These are phyloP conservation scores for Phthorimaea operculella DNA, from an alignment of 1,140 invertebrate genomes.

Conservation along the genomic window DNA sequence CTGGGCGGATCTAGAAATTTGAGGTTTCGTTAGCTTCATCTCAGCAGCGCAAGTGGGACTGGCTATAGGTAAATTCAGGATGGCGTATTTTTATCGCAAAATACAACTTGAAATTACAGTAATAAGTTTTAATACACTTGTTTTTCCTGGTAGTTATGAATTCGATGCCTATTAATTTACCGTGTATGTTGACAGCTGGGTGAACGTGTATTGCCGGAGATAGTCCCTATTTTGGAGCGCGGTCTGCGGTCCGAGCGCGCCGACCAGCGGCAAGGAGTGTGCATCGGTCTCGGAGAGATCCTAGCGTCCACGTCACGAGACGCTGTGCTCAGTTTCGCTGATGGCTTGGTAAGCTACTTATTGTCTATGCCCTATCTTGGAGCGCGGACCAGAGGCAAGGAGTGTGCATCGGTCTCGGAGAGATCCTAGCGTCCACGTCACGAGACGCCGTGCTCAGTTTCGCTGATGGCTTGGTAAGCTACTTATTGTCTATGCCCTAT, in stretches of 20 bases:
- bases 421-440: conserved; percentile 97
- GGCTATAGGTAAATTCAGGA: too few species aligned
- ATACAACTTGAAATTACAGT: too few species aligned
- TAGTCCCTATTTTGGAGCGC: conserved; percentile 96
- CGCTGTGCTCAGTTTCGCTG: conserved; percentile 93
- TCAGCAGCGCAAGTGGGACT: too few species aligned
- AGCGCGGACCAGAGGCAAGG: conserved; percentile 97
- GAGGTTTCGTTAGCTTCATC: too few species aligned
- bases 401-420: conserved; percentile 97
- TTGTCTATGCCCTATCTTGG: conserved; percentile 96
- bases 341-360: conserved; percentile 83
- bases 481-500: too few species aligned
- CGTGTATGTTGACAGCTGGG: conserved; percentile 76
- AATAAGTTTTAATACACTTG: too few species aligned
- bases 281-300: conserved; percentile 98
- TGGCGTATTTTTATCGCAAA: too few species aligned
- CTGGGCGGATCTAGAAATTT: too few species aligned
- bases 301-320: conserved; percentile 96
- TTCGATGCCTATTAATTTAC: too few species aligned
- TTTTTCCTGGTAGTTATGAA: too few species aligned
- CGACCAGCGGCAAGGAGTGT: conserved; percentile 97
- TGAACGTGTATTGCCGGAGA: conserved; percentile 96
- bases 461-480: conserved; percentile 86
- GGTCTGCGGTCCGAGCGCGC: conserved; percentile 90
- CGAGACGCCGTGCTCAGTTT: conserved; percentile 94